Base-by-base conservation (phyloP, 2,888 invertebrate genomes). In the Serripes groenlandicus region DNA sequence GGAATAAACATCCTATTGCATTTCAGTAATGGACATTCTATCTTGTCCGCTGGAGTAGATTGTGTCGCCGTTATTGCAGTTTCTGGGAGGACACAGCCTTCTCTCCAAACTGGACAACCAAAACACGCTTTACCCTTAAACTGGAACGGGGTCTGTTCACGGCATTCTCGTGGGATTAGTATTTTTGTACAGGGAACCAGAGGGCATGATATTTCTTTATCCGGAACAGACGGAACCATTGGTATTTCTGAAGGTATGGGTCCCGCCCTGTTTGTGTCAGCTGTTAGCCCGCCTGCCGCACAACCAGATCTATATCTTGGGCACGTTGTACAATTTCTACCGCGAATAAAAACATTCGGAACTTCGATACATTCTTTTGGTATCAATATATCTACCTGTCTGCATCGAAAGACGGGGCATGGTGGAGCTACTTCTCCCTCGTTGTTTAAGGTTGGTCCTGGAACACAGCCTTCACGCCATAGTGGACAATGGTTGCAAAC, bases 81-180 rank as follows among this genome's bases (percentile, higher is more conserved):
- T 23, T 32, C 72, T 3, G 82, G 82, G 3, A 80, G 82, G 3
- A 78, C 58, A 72, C 85, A 85, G 2, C 82, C 82, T 69, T 77
- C 75, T 21, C 78, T 34, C 82, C 79, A 80, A 60, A 75, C 71
- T 34, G 85, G 85, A 56, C 85, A 85, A 62, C 52, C 72, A 42
- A 75, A 80, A 34, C 85, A 85, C 15, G 75, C 75, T 62, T 69
- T 71, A 4, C 78, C 82, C 28, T 72, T 73, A 23, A 75, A 72
- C 23, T 80, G 49, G 35, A 68, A 85, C 4, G 85, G 54, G 26
- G 58, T 52, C 28, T 75, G 69, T 23, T 80, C 78, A 5, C 37
- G 52, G 37, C 85, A 85, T 49, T 85, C 85, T 32, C 28, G 21
- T 62, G 82, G 82, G 15, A 85, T 85, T 26, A 54, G 58, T 11